These are phyloP conservation scores for Plebejus melissa DNA, from an alignment of 2,888 invertebrate species.

Conservation along the genomic window DNA sequence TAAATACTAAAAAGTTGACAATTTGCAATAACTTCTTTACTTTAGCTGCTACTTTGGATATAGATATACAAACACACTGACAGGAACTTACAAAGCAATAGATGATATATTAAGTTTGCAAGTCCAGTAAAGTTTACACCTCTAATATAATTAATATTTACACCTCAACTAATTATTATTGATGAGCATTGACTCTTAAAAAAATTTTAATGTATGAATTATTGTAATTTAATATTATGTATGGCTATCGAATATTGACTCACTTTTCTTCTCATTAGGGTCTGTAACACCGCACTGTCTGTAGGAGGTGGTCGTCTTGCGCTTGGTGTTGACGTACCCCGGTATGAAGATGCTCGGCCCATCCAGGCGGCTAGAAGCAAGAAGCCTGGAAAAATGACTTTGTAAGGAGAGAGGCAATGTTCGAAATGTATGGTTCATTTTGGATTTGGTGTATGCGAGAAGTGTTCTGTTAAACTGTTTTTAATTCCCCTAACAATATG, in stretches of 20 bases:
- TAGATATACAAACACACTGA: no score
- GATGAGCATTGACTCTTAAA: no score
- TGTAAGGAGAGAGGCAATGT: background rate
- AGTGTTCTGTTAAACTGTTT: background rate
- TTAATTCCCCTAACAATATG: background rate
- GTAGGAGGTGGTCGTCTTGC: constrained; percentile 85
- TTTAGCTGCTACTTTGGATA: no score
- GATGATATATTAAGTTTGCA: no score
- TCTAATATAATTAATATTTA: no score
- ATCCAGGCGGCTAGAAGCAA: constrained; percentile 86
- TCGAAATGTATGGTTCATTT: no score
- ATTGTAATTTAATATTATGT: background rate
- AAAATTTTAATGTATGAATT: no score
- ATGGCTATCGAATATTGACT: constrained; percentile 39
- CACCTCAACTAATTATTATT: no score
- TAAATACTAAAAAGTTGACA: no score
- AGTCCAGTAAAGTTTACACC: no score
- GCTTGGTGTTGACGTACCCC: constrained; percentile 84
- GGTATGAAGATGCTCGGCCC: constrained; percentile 88
- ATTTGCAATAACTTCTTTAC: no score
- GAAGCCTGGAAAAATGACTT: constrained; percentile 57
- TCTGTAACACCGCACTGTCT: constrained; percentile 87
- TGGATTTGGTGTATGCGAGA: background rate
- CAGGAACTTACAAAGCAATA: no score
- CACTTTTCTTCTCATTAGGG: constrained; percentile 82